Evolutionary conservation across 2,113 vertebrate genomes (phyloP), one percentile per base, ranked within the genome.

Genomic region (Seriola rivoliana): DNA sequence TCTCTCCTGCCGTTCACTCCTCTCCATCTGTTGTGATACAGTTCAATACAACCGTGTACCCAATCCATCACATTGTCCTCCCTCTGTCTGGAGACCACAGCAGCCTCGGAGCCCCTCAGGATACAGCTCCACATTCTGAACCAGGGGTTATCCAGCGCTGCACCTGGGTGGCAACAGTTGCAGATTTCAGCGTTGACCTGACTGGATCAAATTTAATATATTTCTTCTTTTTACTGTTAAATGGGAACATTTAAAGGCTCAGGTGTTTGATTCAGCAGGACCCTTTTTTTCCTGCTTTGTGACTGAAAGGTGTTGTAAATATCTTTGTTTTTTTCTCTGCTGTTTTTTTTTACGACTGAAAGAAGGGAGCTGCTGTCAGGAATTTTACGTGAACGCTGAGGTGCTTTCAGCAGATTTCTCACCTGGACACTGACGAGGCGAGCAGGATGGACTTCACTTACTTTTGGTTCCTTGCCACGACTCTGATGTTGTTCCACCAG

Each of bases 401-500:
- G 58, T n/a, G 34, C 11, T 42, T 58, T 58, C 38, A 1, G 8
- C 46, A 55, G 5, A 34, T 59, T 60, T 68, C 13, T 32, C 46
- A 62, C 48, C 70, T 72, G 85, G 80, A 86, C 42, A 4, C 40
- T 17, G 57, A 73, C 57, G 17, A 74, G 42, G 9, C n/a, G 0
- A 21, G 10, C 78, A 81, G 46, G 23, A 92, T 93, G 92, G 89
- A 92, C 65, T 36, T 78, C 52, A 34, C 81, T 8, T 58, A 69
- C 54, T 10, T 84, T 1, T 90, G 88, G 76, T 16, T 92, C 19
- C 58, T 93, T 8, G n/a, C 78, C 42, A 32, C 59, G 0, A 58
- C 78, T 4, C 73, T 93, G n/a, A 40, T 81, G 60, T 23, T 92
- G 71, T 57, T 86, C 68, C 89, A 84, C 12, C 88, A 88, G 79